Evolutionary conservation across 2,797 vertebrate species (phyloP).

Genomic region (Microctenopoma steveboyesi): DNA sequence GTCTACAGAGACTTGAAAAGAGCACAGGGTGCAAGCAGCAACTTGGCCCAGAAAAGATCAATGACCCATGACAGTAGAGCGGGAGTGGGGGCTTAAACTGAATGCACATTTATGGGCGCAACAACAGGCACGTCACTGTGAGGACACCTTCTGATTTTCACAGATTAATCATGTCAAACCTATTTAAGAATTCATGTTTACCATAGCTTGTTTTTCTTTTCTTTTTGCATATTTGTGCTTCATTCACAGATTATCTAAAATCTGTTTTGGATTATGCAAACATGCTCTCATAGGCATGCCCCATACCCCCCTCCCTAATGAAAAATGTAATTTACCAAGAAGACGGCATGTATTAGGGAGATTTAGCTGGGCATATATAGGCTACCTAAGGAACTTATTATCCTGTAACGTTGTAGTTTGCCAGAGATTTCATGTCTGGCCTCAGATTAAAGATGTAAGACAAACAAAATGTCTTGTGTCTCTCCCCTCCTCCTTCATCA

Average conservation of each 20-base stretch:
- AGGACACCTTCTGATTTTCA: slow-evolving; percentile 44
- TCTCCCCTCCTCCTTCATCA: slow-evolving; percentile 26
- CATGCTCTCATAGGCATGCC: slow-evolving; percentile 43
- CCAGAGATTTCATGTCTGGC: slow-evolving; percentile 71
- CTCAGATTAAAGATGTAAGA: slow-evolving; percentile 77
- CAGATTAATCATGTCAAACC: slow-evolving; percentile 64
- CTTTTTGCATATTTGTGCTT: slow-evolving; percentile 58
- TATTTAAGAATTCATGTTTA: slow-evolving; percentile 69
- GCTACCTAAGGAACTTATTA: slow-evolving; percentile 72
- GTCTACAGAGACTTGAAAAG: slow-evolving; percentile 61
- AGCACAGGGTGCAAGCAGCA: slow-evolving; percentile 43
- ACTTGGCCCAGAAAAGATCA: slow-evolving; percentile 54
- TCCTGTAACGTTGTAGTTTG: slow-evolving; percentile 53
- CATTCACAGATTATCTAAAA: slow-evolving; percentile 81
- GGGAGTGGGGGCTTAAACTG: slow-evolving; percentile 19
- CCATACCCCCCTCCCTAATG: slow-evolving; percentile 41
- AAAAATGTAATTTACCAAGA: slow-evolving; percentile 76
- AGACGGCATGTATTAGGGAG: slow-evolving; percentile 70
- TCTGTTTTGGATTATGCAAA: slow-evolving; percentile 83
- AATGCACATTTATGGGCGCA: slow-evolving; percentile 59
- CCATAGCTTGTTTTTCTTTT: slow-evolving; percentile 67
- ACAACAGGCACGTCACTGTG: slow-evolving; percentile 34
- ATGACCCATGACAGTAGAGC: slow-evolving; percentile 35
- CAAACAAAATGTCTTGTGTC: slow-evolving; percentile 58
- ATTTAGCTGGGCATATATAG: slow-evolving; percentile 64